A percentile compares a stretch with the other conserved stretches of the same genome.
These are phyloP conservation scores for Phylloscopus trochiloides DNA, from an alignment of 2,113 vertebrate genomes.

Conservation along the genomic window DNA sequence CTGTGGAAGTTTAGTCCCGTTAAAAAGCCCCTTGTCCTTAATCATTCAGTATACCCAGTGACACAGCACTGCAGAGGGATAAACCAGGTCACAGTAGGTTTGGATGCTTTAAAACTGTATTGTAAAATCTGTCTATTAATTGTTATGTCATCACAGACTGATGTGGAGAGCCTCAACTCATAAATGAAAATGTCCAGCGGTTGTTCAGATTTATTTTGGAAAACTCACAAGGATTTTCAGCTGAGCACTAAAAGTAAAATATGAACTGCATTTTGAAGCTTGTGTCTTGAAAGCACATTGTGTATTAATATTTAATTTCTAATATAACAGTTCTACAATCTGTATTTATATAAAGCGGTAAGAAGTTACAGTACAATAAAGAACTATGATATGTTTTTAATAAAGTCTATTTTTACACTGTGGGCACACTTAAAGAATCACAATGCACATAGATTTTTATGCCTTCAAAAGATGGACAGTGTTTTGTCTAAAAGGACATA, in stretches of 20 bases:
- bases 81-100: neutral
- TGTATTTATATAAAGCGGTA: conserved; percentile 8
- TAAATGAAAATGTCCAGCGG: neutral
- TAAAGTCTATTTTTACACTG: conserved; percentile 11
- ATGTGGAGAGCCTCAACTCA: neutral
- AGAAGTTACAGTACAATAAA: neutral
- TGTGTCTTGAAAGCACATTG: neutral
- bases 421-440: neutral
- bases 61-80: neutral
- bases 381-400: neutral
- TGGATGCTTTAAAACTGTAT: neutral
- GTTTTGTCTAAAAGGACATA: neutral
- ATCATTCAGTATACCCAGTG: neutral
- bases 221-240: neutral
- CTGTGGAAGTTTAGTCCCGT: neutral
- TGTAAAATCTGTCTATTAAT: neutral
- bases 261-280: neutral
- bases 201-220: neutral
- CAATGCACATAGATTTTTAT: neutral
- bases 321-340: conserved; percentile 13
- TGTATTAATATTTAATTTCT: conserved; percentile 66
- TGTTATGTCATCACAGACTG: neutral
- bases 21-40: neutral
- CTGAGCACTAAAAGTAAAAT: neutral
- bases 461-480: neutral